Conservation (phyloP, 2,888 invertebrate genomes). For the Pycnomerus fuliginosus region DNA sequence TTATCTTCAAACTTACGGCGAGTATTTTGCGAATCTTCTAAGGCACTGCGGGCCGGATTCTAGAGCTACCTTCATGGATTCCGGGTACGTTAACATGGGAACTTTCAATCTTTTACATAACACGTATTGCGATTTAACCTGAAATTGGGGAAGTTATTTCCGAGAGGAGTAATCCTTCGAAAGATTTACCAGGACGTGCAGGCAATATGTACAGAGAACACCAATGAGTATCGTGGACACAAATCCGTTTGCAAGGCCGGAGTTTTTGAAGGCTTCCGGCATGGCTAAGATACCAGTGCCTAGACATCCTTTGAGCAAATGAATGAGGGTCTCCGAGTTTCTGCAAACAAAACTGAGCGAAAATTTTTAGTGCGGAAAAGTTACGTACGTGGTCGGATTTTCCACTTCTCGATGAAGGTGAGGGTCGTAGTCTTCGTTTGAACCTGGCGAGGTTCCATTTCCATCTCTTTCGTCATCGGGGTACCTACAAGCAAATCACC, state of each 20-base stretch:
- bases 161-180: not conserved
- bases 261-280: constrained; percentile 87
- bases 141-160: constrained; percentile 17
- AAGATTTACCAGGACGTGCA: constrained; percentile 74
- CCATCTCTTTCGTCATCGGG: constrained; percentile 17
- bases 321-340: constrained; percentile 78
- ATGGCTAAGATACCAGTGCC: constrained; percentile 94
- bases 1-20: constrained; percentile 43
- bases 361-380: constrained; percentile 2
- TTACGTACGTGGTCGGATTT: constrained; percentile 71
- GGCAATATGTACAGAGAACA: constrained; percentile 79
- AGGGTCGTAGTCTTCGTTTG: constrained; percentile 62
- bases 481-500: constrained; percentile 15
- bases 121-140: constrained; percentile 60
- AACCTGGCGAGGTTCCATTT: constrained; percentile 20
- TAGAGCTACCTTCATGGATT: constrained; percentile 78
- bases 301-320: constrained; percentile 85
- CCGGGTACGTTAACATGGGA: constrained; percentile 80
- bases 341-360: no score
- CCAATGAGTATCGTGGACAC: constrained; percentile 78
- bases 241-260: constrained; percentile 78
- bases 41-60: constrained; percentile 69
- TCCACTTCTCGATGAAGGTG: constrained; percentile 65
- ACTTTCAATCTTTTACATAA: constrained; percentile 66
- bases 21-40: constrained; percentile 58